Evolutionary conservation across 2,113 vertebrate genomes (phyloP).

Genomic region (Chloroceryle aenea): DNA sequence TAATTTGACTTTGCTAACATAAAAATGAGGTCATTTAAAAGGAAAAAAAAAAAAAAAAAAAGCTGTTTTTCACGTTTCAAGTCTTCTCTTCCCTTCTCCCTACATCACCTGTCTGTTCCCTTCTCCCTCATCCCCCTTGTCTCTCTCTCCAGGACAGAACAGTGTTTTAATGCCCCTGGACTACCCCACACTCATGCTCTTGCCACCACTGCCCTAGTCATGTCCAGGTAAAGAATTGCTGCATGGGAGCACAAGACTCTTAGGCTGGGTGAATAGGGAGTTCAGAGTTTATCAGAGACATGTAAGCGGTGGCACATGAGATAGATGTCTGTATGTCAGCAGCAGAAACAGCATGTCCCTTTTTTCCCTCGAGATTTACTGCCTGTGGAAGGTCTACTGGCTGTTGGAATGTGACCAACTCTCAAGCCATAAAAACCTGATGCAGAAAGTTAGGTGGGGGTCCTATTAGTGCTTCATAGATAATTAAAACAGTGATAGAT

Average conservation of each 20-base stretch:
- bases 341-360: neutral
- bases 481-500: neutral
- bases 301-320: accelerated
- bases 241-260: neutral
- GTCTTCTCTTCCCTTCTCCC: neutral
- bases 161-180: neutral
- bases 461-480: neutral
- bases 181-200: accelerated
- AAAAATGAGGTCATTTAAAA: neutral
- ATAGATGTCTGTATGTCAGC: accelerated
- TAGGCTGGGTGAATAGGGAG: accelerated
- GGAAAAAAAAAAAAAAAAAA: too few species aligned
- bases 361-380: neutral
- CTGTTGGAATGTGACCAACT: neutral
- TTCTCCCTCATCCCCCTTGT: neutral
- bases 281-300: accelerated
- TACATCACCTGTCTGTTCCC: too few species aligned
- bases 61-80: neutral
- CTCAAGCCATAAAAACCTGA: neutral
- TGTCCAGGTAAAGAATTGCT: neutral
- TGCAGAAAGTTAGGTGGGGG: neutral
- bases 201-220: neutral
- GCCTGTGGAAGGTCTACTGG: accelerated
- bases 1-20: slow-evolving; percentile 14
- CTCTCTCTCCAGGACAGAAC: neutral